A percentile compares a stretch with the other conserved stretches of the same genome.
phyloP scores from a whole-genome alignment of 2,888 invertebrate genomes.

The Globia sparganii region DNA sequence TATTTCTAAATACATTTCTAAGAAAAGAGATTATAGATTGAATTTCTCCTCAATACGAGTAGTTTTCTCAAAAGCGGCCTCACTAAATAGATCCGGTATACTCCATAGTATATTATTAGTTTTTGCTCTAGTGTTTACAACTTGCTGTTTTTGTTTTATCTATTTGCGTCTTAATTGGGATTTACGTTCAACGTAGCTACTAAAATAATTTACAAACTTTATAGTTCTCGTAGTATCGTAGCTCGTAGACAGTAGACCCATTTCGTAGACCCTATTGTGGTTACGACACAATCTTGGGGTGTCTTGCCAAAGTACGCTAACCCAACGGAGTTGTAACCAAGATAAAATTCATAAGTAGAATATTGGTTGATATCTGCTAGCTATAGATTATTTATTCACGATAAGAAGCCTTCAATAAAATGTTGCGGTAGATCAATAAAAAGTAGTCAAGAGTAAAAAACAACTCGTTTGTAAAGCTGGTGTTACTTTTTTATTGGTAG shows the following conservation, averaged over 20 bases:
- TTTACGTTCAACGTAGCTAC: conserved; percentile 27
- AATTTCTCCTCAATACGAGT: neutral
- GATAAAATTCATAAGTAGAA: conserved; percentile 12
- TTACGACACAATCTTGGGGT: neutral
- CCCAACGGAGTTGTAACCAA: neutral
- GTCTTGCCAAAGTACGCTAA: neutral
- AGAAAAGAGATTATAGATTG: too few relatives aligned
- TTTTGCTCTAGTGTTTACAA: conserved; percentile 47
- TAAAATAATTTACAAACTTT: conserved; percentile 10
- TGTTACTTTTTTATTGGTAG: neutral
- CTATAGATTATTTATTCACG: neutral
- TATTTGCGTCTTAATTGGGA: conserved; percentile 20
- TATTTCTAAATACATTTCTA: neutral
- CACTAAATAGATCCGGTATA: conserved; percentile 31
- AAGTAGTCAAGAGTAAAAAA: conserved; percentile 1
- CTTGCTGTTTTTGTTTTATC: conserved; percentile 34
- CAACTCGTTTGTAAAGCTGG: neutral
- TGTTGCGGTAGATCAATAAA: conserved; percentile 3
- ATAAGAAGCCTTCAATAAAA: conserved; percentile 2
- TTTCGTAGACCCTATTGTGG: conserved; percentile 13
- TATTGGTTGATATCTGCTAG: neutral
- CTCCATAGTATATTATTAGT: conserved; percentile 8
- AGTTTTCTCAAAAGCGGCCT: neutral
- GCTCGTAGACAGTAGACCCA: conserved; percentile 16
- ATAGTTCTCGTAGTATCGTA: conserved; percentile 13